Base-by-base conservation (phyloP, 2,888 invertebrate species). In the Zaprionus obscuricornis region DNA sequence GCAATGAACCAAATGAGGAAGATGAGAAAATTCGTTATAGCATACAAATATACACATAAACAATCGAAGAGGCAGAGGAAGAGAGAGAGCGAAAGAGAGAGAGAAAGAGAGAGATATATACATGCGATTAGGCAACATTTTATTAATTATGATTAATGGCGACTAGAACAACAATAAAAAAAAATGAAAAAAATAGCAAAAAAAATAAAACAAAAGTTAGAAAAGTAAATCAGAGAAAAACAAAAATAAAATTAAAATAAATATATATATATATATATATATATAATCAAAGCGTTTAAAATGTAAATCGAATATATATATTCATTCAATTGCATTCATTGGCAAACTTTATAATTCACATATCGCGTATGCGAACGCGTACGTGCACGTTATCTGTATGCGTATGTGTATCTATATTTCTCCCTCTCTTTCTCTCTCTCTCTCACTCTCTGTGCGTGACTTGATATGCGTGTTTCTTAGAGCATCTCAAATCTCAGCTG, bases 271-370 rank as follows among this genome's bases (percentile, higher is more conserved):
- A 22, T 5, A 10, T 2, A 1, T 10, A 10, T 34, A 4, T 16
- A 13, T 33, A 37, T 45, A 49, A 36, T 43, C 26, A 34, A 13
- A 22, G 20, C 37, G 50, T 20, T 10, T 43, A 34, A 24, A 51
- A 52, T 36, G 8, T 37, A 50, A 39, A 51, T 51, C 49, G 33
- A 60, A 47, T 49, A 45, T 33, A 34, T 46, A 22, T n/a, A n/a
- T n/a, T n/a, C n/a, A n/a, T 60, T 39, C 62, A 56, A 58, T 62
- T 55, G 31, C n/a, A 54, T 45, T 73, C 50, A 50, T 37, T 34
- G 45, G 43, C 54, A 50, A 46, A 57, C 46, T 42, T 63, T 60
- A 49, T 29, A 64, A 57, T 18, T 26, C 45, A 45, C 31, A 27
- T 34, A 11, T 39, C 52, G 79, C 43, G 56, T 49, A 47, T 56